Base-by-base conservation (phyloP, 2,797 vertebrate genomes). In the Vespertilio murinus region DNA sequence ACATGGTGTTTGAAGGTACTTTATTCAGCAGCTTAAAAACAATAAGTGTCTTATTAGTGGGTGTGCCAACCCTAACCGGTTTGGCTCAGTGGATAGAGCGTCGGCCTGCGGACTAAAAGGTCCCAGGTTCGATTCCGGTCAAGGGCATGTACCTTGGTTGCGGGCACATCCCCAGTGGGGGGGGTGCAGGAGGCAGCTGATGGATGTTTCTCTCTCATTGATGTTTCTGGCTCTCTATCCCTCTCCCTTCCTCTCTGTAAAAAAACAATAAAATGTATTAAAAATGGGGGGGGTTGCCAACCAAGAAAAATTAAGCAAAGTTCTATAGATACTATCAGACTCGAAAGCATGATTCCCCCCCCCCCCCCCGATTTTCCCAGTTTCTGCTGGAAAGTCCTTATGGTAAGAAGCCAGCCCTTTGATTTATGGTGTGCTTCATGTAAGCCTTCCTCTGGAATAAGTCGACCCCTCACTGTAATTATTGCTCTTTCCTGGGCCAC, bases 301-400 rank as follows among this genome's bases (percentile, higher is more conserved):
- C 16, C 92, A 75, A 16, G 96, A 52, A 22, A 73, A 93, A 94
- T 91, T 90, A 93, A 85, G 40, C 47, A 45, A 69, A 74, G 18
- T 94, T 85, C 59, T 93, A 28, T 14, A 78, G 56, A 71, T 88
- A 59, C 25, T 67, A 11, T 61, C 42, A 83, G 79, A 85, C 69
- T 96, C 78, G n/a, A 96, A 96, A 88, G 38, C 49, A 56, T 52
- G 33, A 64, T 94, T 95, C 94, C 20, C 16, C 49, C 16, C 94
- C 20, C 16, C 49, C 16, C 45, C 25, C 64, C 78, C 7, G 40
- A 30, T 93, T 86, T 94, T 91, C 45, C 25, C 38, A 59, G 5
- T 96, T 80, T 91, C 59, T 92, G 10, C 0, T 70, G 30, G 40
- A 49, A 93, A 84, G 81, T 91, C 79, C 20, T 83, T 95, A 70